Evolutionary conservation across 2,113 vertebrate species (phyloP), one percentile per base, ranked within the genome.

Genomic region (Columba janthina): DNA sequence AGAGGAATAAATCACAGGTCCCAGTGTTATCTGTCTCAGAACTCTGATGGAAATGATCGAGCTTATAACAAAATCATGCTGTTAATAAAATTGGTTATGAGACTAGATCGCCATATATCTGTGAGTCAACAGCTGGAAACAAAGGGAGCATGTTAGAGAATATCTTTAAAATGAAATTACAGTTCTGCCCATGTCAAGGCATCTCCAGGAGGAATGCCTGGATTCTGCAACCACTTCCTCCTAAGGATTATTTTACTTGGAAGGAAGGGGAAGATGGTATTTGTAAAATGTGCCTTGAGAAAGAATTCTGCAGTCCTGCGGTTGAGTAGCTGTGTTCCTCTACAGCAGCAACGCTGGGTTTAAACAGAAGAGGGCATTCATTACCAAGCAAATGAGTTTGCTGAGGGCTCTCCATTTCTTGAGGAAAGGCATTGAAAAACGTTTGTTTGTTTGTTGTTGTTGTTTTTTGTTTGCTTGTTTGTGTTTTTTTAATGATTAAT

Each of bases 301-400:
- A 80, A 78, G 50, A 76, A 65, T 79, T 92, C 62, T 77, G 64
- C 73, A 92, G 62, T 65, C n/a, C 25, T 53, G 85, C 14, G 1
- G 36, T 19, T 58, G 22, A 58, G 34, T 4, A 62, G 36, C 44
- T 0, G 5, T n/a, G 48, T 31, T 92, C 11, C n/a, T 61, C 64
- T 62, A 21, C n/a, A 91, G 71, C 50, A 85, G 95, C 92, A 95
- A 76, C 93, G 31, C 95, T 85, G 51, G 17, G 32, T 93, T 96
- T 81, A 53, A 90, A 96, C 98, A 98, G 96, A 62, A 98, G 98
- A 97, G 97, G 98, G 98, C 91, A 94, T 94, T 93, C 94, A 7
- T 56, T 70, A 94, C 81, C 85, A 94, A 96, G 88, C 84, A 91
- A 83, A 89, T 22, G 57, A 65, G 46, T 56, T 81, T 64, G n/a